Evolutionary conservation across 2,888 invertebrate genomes (phyloP).

Genomic region (Meghimatium bilineatum): DNA sequence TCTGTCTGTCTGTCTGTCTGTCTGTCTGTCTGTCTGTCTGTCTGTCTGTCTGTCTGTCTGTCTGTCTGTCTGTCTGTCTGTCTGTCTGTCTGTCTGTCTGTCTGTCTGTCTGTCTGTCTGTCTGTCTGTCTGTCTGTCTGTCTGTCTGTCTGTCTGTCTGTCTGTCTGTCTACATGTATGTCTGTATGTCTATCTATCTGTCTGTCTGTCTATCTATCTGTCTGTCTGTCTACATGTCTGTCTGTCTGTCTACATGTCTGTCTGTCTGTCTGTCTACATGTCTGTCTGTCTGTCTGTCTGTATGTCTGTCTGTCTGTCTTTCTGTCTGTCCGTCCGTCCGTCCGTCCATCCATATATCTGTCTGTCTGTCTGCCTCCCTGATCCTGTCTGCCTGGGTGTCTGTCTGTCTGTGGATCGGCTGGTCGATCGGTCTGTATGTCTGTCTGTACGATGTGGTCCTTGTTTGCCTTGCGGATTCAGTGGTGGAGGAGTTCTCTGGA

Average conservation of each 20-base stretch:
- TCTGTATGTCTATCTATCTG: too few species aligned
- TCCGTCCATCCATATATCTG: neutral
- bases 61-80: conserved; percentile 6
- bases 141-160: neutral
- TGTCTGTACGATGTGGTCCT: too few species aligned
- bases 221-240: neutral
- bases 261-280: neutral
- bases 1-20: conserved; percentile 19
- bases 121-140: neutral
- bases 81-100: neutral
- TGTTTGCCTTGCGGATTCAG: too few species aligned
- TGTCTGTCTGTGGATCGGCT: neutral
- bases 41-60: conserved; percentile 27
- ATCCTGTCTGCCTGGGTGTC: neutral
- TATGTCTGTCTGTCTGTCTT: too few species aligned
- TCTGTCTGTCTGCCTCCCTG: too few species aligned
- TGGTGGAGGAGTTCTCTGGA: too few species aligned
- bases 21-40: conserved; percentile 23
- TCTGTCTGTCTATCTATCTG: too few species aligned
- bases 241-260: neutral
- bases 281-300: too few species aligned
- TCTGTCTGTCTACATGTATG: neutral
- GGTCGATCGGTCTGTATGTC: too few species aligned
- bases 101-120: neutral
- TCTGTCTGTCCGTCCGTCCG: too few species aligned